Percentiles rank a stretch among this genome's conserved stretches.
Conservation (phyloP, 2,797 vertebrate species). For the Melanogrammus aeglefinus region DNA sequence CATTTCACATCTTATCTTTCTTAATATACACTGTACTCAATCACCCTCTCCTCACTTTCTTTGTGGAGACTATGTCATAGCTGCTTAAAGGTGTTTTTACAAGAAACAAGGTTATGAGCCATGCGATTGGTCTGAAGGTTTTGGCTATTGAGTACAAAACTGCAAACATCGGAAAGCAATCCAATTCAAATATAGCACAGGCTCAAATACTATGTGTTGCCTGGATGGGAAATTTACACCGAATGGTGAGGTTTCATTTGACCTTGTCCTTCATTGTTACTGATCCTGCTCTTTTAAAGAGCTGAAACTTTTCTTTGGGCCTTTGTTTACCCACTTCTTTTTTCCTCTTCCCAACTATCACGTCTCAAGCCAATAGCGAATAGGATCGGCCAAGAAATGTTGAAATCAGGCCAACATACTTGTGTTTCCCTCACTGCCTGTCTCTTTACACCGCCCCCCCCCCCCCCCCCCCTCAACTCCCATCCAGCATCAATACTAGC, state of each 20-base stretch:
- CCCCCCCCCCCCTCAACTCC: too few species aligned
- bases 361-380: neutral
- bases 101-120: neutral
- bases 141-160: neutral
- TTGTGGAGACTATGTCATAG: too few species aligned
- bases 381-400: neutral
- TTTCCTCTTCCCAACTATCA: constrained; percentile 2
- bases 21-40: too few species aligned
- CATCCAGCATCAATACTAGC: too few species aligned
- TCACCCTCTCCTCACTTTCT: too few species aligned
- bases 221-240: neutral
- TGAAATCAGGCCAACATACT: neutral
- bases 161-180: neutral
- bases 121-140: neutral
- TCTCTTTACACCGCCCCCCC: neutral
- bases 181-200: neutral
- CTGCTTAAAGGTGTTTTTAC: neutral
- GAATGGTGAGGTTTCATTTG: neutral
- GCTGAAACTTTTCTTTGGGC: neutral
- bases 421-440: neutral
- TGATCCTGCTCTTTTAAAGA: neutral
- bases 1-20: neutral
- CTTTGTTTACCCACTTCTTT: neutral
- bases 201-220: neutral
- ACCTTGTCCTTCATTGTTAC: neutral